Conservation (phyloP, 2,888 invertebrate species). For the Apomyelois bistriatella region DNA sequence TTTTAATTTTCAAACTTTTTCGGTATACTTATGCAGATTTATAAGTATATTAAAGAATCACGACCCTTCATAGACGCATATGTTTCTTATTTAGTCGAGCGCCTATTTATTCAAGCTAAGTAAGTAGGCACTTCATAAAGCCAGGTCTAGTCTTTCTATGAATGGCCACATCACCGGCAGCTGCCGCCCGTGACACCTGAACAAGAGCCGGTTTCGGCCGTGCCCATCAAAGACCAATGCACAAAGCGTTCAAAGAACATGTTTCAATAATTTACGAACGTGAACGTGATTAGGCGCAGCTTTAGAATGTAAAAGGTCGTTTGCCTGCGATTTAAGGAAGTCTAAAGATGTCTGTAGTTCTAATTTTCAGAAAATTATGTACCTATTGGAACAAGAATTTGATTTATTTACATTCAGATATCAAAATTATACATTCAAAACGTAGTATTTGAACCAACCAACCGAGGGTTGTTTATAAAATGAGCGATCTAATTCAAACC, state of each 20-base stretch:
- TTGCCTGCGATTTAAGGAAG: conserved; percentile 25
- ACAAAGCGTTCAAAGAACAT: conserved; percentile 33
- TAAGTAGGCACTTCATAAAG: conserved; percentile 14
- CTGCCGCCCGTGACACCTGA: conserved; percentile 34
- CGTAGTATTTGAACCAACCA: too few species aligned
- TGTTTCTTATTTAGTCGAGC: conserved; percentile 19
- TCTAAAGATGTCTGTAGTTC: conserved; percentile 11
- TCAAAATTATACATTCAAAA: background rate
- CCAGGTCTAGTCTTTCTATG: conserved; percentile 15
- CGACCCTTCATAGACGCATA: conserved; percentile 11
- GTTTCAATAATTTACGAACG: conserved; percentile 31
- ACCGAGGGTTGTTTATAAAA: conserved; percentile 13
- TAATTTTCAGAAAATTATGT: background rate
- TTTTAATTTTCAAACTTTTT: too few species aligned
- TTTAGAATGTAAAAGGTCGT: conserved; percentile 29
- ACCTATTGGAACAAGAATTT: background rate
- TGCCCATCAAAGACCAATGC: conserved; percentile 27
- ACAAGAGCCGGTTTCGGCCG: conserved; percentile 25
- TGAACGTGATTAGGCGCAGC: conserved; percentile 30
- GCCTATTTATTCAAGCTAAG: conserved; percentile 9
- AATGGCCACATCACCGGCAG: conserved; percentile 36
- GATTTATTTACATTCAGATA: background rate
- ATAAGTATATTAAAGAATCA: background rate
- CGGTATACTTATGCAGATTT: too few species aligned
- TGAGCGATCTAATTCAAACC: conserved; percentile 34